phyloP scores from a whole-genome alignment of 1,140 invertebrate genomes.

The Scaptomyza graminum region DNA sequence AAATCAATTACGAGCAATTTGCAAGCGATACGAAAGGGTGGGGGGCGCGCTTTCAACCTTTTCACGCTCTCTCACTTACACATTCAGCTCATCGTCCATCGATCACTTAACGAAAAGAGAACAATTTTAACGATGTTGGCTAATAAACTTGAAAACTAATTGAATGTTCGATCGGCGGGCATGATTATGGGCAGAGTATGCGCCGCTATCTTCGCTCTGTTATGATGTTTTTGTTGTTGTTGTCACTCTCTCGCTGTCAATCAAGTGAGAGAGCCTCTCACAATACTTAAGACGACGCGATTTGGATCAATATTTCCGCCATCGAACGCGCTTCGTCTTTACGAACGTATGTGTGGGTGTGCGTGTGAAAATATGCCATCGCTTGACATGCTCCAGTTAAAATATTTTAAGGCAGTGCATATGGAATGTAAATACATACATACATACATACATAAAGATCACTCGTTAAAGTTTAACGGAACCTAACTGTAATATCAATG shows the following conservation, averaged over 20 bases:
- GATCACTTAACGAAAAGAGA: constrained; percentile 18
- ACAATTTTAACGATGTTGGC: constrained; percentile 36
- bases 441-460: not conserved
- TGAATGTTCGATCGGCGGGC: constrained; percentile 28
- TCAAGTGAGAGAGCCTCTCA: not conserved
- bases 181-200: not conserved
- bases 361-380: constrained; percentile 58
- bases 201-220: constrained; percentile 3
- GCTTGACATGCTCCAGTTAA: constrained; percentile 44
- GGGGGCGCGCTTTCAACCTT: not conserved
- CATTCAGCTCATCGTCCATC: constrained; percentile 17
- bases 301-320: constrained; percentile 28
- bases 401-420: constrained; percentile 22
- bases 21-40: constrained; percentile 5
- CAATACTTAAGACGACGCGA: not conserved
- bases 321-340: constrained; percentile 51
- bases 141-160: constrained; percentile 51
- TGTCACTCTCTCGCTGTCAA: constrained; percentile 19
- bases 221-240: constrained; percentile 2
- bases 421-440: not conserved
- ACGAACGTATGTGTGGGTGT: constrained; percentile 17
- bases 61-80: not conserved
- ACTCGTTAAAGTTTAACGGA: too few species aligned
- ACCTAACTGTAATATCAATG: too few species aligned
- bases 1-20: constrained; percentile 24